phyloP scores from a whole-genome alignment of 2,113 vertebrate genomes.

The Triplophysa siluroides region DNA sequence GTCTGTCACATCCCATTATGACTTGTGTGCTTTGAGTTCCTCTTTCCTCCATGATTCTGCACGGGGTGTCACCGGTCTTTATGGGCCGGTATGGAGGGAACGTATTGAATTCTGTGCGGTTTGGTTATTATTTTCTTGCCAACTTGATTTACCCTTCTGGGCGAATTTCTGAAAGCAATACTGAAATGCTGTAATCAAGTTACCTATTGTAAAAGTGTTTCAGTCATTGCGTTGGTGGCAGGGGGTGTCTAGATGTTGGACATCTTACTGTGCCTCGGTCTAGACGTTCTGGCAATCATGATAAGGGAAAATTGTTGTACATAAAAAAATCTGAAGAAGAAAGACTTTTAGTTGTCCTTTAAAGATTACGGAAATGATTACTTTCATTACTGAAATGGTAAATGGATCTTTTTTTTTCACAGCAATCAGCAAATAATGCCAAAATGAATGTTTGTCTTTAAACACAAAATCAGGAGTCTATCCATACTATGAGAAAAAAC shows the following conservation, averaged over 20 bases:
- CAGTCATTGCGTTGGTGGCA: not conserved
- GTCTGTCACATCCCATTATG: conserved; percentile 71
- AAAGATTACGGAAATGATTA: not conserved
- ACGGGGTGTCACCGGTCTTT: conserved; percentile 58
- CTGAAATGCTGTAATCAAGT: conserved; percentile 44
- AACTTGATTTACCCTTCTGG: conserved; percentile 60
- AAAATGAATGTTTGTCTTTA: too few relatives aligned
- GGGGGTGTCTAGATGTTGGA: not conserved
- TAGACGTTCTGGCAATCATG: conserved; percentile 10
- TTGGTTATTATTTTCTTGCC: conserved; percentile 46
- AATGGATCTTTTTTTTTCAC: not conserved
- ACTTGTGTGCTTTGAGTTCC: conserved; percentile 57
- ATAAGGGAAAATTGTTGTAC: not conserved
- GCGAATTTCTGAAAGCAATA: conserved; percentile 50
- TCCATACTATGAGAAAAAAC: too few relatives aligned
- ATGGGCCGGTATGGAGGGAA: conserved; percentile 58
- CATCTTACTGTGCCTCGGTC: conserved; percentile 1
- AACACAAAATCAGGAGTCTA: too few relatives aligned
- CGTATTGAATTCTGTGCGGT: conserved; percentile 54
- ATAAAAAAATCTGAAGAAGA: not conserved
- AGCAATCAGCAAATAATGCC: too few relatives aligned
- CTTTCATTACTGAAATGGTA: not conserved
- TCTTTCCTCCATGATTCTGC: conserved; percentile 60
- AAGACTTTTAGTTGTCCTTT: not conserved
- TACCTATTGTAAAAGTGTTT: conserved; percentile 40